A percentile compares a stretch with the other conserved stretches of the same genome.
Conservation (phyloP, 2,113 vertebrate genomes). For the Oceanites oceanicus region DNA sequence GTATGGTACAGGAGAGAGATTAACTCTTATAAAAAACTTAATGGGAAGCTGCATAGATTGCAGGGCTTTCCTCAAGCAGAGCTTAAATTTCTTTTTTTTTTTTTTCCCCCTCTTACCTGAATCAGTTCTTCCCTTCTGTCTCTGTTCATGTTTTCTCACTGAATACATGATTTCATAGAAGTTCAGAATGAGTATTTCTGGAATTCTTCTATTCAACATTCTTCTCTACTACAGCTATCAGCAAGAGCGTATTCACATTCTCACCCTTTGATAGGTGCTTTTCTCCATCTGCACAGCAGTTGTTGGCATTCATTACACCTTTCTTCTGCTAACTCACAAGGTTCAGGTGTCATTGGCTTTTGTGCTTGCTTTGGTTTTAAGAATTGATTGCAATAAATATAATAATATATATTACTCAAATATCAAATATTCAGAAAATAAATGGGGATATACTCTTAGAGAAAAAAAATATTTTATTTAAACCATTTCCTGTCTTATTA, state of each 20-base stretch:
- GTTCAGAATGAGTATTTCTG: neutral
- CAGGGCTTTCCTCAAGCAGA: neutral
- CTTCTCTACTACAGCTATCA: neutral
- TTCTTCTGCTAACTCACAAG: neutral
- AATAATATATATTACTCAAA: neutral
- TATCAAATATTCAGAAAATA: neutral
- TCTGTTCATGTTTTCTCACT: neutral
- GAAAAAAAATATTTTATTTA: neutral
- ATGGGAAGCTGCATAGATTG: neutral
- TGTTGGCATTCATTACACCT: neutral
- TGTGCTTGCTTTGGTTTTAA: neutral
- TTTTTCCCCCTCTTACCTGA: neutral
- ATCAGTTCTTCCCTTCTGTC: neutral
- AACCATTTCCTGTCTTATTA: neutral
- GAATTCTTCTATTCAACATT: neutral
- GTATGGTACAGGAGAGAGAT: neutral
- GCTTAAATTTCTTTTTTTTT: neutral
- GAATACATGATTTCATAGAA: neutral
- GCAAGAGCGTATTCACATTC: neutral
- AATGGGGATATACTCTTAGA: neutral
- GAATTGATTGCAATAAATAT: neutral
- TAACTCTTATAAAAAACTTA: neutral
- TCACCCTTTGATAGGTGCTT: neutral
- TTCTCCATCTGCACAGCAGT: neutral
- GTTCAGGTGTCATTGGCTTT: neutral